Evolutionary conservation across 2,797 vertebrate species (phyloP).

Genomic region (Sparus aurata): DNA sequence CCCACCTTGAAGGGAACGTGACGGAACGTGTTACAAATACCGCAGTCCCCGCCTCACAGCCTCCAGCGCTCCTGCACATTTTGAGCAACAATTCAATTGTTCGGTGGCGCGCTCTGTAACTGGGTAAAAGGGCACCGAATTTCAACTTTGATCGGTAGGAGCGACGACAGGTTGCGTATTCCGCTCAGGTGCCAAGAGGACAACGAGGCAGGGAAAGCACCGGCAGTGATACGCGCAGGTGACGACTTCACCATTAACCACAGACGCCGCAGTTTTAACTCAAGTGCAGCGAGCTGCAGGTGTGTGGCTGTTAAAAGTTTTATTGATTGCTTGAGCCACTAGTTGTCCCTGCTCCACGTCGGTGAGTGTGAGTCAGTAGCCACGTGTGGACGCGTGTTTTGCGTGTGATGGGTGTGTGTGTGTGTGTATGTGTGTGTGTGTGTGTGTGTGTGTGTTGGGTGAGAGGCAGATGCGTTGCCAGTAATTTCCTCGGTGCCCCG

Average conservation of each 20-base stretch:
- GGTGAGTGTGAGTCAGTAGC: slow-evolving; percentile 20
- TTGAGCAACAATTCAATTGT: slow-evolving; percentile 14
- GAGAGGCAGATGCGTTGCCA: slow-evolving; percentile 60
- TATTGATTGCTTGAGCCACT: background rate
- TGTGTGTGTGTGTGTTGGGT: slow-evolving; percentile 39
- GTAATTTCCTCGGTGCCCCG: slow-evolving; percentile 71
- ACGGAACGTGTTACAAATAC: slow-evolving; percentile 59
- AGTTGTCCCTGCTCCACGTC: background rate
- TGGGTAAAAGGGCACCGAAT: slow-evolving; percentile 78
- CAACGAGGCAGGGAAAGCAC: slow-evolving; percentile 38
- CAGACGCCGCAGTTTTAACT: background rate
- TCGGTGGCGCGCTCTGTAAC: slow-evolving; percentile 42
- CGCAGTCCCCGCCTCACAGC: slow-evolving; percentile 29
- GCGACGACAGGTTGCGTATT: slow-evolving; percentile 42
- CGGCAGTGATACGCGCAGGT: slow-evolving; percentile 1
- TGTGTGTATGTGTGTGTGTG: slow-evolving; percentile 20
- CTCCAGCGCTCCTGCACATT: slow-evolving; percentile 17
- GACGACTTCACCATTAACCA: background rate
- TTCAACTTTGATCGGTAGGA: slow-evolving; percentile 70
- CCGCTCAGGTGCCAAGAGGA: background rate
- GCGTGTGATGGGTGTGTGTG: slow-evolving; percentile 32
- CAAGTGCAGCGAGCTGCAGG: background rate
- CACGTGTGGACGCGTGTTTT: slow-evolving; percentile 33
- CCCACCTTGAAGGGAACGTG: slow-evolving; percentile 49
- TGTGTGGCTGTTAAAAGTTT: background rate